Evolutionary conservation across 2,113 vertebrate genomes (phyloP), one percentile per base, ranked within the genome.

Genomic region (Tylochromis polylepis): DNA sequence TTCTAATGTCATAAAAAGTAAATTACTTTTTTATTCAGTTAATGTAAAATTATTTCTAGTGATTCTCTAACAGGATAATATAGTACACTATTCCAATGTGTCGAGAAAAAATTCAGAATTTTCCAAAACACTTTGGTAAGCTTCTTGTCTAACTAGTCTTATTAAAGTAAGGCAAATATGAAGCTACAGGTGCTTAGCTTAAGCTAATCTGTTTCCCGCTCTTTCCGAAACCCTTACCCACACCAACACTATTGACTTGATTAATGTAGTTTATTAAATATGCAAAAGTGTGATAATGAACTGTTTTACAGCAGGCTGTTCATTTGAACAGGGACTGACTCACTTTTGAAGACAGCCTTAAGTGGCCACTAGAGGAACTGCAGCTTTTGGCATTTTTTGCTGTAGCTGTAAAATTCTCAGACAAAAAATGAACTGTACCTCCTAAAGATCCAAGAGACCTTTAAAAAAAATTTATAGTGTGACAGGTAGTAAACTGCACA

Each of bases 11-110:
- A 9, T 27, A 16, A 72, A 22, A 18, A 43, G 18, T 3, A 7
- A 0, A 18, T 46, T 2, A 3, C 0, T 43, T 41, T 24, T 72
- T 72, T 4, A 5, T 27, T 8, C 8, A 75, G 67, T 12, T 49
- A 75, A 18, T 49, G 0, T 29, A 75, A 49, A 29, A 49, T 75
- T 8, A 70, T 70, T 70, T 70, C 0, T 3, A 43, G 5, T 43
- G 15, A 70, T 27, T 16, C 3, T 11, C 12, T 43, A 70, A 43
- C 36, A 15, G 4, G 11, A 43, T 43, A 67, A 67, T 41, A 24
- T 16, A 41, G n/a, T n/a, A 43, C 12, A 70, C 60, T 67, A 67
- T 38, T 65, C 20, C 12, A 65, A 38, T n/a, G 0, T 41, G 9
- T 41, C 11, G 11, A 41, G 2, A 41, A 41, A 41, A 11, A 41